Conservation (phyloP, 2,797 vertebrate genomes). For the Tenualosa thibaudeaui region DNA sequence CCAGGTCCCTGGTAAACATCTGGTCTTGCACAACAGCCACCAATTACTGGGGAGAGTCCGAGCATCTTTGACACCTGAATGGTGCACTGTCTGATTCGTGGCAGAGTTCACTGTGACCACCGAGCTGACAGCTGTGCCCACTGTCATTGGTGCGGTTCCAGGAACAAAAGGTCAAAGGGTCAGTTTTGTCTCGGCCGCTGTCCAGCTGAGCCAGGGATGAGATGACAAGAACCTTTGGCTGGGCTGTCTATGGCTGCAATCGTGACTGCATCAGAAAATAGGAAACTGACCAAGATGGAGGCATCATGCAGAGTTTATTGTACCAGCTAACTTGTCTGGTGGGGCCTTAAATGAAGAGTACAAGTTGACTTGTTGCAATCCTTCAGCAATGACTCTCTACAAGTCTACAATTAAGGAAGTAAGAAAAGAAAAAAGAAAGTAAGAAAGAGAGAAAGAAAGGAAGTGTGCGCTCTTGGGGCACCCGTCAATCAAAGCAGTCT, state of each 20-base stretch:
- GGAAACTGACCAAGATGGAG: neutral
- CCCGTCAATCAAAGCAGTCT: neutral
- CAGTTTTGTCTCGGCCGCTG: conserved; percentile 32
- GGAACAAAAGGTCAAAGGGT: conserved; percentile 39
- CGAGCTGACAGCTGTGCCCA: conserved; percentile 36
- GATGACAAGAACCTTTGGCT: conserved; percentile 36
- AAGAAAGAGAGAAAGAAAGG: conserved; percentile 10
- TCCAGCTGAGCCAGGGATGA: conserved; percentile 45
- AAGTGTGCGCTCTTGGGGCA: neutral
- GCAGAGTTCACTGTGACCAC: conserved; percentile 33
- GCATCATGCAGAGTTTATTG: neutral
- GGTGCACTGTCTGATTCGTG: neutral
- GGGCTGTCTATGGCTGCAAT: neutral
- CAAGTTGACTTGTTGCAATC: neutral
- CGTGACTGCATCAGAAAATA: neutral
- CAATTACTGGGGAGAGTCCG: neutral
- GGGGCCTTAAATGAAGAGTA: neutral
- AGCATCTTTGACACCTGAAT: neutral
- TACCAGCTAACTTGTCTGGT: neutral
- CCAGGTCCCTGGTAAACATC: too few relatives aligned
- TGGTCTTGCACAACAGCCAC: neutral
- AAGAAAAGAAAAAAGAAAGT: neutral
- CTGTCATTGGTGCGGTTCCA: conserved; percentile 32
- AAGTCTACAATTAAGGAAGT: neutral
- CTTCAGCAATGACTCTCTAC: neutral